These are phyloP conservation scores for Spisula solida DNA, from an alignment of 2,888 invertebrate genomes.

Conservation along the genomic window DNA sequence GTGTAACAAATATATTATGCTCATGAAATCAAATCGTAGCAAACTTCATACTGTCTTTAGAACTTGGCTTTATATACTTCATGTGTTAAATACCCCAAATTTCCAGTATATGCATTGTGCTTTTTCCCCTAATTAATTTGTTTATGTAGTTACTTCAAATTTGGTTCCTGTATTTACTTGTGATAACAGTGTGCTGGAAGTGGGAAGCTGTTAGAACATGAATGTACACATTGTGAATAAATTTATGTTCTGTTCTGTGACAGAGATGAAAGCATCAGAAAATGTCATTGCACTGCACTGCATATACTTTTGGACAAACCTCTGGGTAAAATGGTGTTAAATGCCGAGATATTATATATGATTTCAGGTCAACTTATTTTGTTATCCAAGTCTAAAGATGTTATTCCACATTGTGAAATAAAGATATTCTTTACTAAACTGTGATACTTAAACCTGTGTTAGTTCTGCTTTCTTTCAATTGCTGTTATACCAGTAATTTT, in stretches of 20 bases:
- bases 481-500: too few relatives aligned
- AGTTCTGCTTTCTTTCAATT: background rate
- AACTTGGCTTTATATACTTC: too few relatives aligned
- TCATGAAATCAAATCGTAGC: too few relatives aligned
- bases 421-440: conserved; percentile 12
- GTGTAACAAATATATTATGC: too few relatives aligned
- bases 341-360: conserved; percentile 3
- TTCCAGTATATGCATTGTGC: too few relatives aligned
- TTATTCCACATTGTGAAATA: conserved; percentile 11
- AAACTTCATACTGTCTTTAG: too few relatives aligned
- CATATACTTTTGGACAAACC: background rate
- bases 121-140: too few relatives aligned
- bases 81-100: too few relatives aligned
- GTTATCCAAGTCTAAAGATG: background rate
- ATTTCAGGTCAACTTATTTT: background rate
- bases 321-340: background rate
- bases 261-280: background rate
- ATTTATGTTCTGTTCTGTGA: background rate
- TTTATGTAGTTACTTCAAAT: too few relatives aligned
- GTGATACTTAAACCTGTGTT: background rate
- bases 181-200: background rate
- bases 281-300: background rate
- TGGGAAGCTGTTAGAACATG: too few relatives aligned
- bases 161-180: background rate
- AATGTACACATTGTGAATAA: too few relatives aligned